Base-by-base conservation (phyloP, 2,888 invertebrate genomes). In the Metalampra italica region DNA sequence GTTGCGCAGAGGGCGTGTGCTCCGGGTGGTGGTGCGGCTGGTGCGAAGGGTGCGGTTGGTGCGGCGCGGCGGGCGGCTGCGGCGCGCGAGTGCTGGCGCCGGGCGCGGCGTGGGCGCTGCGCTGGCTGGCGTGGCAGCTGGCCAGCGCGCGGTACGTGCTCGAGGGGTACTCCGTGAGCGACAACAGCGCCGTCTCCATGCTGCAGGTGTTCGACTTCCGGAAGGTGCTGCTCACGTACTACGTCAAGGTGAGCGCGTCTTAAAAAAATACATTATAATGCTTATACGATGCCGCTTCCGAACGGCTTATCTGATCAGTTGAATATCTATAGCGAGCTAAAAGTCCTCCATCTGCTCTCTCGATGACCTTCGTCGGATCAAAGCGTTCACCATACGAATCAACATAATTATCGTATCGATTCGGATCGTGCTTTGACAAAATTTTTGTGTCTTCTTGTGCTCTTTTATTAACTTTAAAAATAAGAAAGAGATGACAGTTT, bases 91-190 rank as follows among this genome's bases (percentile, higher is more conserved):
- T 98, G 82, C 90, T 99, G 41, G 97, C 98, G 55, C 93, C 98
- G 46, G 99, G 99, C 82, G 97, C 98, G n/a, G 98, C 98, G 57
- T 99, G 98, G 90, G 95, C 95, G 69, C 96, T 98, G 74, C 93
- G 99, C 47, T 99, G 98, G 98, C 91, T 98, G 52, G 98, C 98
- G 0, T 99, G 98, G 98, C 97, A 98, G 87, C 97, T 97, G 29
- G 96, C 96, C 0, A 95, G 96, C 41, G 94, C 97, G n/a, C 96
- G 98, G 72, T 99, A 99, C 82, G 96, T 99, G 47, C 92, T 99
- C 29, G 99, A 99, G 84, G 99, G 99, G 0, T 99, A 99, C 89
- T 97, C 97, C 62, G 99, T 99, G 68, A 96, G 97, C 0, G 99
- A 99, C 85, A 99, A 99, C 90, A 95, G 96, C 68, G 99, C 98